A percentile compares a stretch with the other conserved stretches of the same genome.
Conservation (phyloP, 2,113 vertebrate species). For the Todiramphus chloris region DNA sequence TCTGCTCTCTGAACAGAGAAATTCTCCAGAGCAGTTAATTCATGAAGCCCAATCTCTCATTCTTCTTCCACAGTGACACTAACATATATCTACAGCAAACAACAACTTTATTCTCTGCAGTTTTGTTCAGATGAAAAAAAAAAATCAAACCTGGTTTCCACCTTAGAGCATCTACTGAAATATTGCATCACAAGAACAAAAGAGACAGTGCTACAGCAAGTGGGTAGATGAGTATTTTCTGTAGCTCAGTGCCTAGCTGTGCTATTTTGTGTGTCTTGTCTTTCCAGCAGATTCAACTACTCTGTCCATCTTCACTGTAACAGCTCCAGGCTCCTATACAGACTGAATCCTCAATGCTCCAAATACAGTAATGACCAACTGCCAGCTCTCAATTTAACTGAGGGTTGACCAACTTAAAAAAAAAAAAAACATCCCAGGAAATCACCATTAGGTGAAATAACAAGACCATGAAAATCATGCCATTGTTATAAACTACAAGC, state of each 20-base stretch:
- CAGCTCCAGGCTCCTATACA: neutral
- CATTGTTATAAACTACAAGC: neutral
- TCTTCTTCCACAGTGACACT: neutral
- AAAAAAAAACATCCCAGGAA: neutral
- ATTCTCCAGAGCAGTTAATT: neutral
- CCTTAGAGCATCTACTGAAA: neutral
- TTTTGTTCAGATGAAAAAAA: neutral
- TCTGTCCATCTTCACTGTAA: neutral
- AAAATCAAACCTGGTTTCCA: neutral
- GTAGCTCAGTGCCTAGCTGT: neutral
- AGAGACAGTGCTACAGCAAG: neutral
- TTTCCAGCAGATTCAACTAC: neutral
- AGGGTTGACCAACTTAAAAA: neutral
- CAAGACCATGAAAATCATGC: neutral
- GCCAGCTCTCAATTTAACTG: neutral
- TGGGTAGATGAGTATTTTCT: neutral
- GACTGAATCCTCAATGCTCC: neutral
- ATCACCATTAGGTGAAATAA: neutral
- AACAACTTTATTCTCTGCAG: neutral
- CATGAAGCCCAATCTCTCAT: neutral
- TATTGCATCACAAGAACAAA: neutral
- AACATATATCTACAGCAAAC: neutral
- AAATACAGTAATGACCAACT: neutral
- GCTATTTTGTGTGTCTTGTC: neutral
- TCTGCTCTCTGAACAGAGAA: neutral